These are phyloP conservation scores for Coendou prehensilis DNA, from an alignment of 2,797 vertebrate species.

Conservation along the genomic window DNA sequence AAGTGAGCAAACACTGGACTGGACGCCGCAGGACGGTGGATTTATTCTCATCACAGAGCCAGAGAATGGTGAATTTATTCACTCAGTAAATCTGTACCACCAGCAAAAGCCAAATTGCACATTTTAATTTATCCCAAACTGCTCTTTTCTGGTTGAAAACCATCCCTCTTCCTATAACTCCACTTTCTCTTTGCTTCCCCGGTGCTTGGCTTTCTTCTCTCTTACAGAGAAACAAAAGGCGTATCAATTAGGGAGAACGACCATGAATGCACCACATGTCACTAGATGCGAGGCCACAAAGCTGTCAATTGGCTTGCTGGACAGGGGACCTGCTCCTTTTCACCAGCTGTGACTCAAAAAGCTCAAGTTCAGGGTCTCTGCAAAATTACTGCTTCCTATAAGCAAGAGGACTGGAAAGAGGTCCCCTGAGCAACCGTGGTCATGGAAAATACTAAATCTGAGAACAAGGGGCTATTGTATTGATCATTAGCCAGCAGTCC, in stretches of 20 bases:
- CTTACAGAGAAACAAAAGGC: slow-evolving; percentile 45
- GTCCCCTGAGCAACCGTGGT: neutral
- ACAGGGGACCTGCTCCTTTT: neutral
- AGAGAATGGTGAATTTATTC: slow-evolving; percentile 62
- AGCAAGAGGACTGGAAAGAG: neutral
- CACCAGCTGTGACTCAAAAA: neutral
- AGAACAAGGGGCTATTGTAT: neutral
- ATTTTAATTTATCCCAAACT: slow-evolving; percentile 74
- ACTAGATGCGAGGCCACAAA: accelerated
- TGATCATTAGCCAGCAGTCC: neutral
- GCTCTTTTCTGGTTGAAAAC: slow-evolving; percentile 67
- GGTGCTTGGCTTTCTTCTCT: slow-evolving; percentile 25
- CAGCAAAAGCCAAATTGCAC: slow-evolving; percentile 71
- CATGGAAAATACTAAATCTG: neutral
- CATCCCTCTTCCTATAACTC: slow-evolving; percentile 42
- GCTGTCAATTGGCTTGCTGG: neutral
- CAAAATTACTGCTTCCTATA: neutral
- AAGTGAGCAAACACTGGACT: neutral
- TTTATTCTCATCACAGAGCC: slow-evolving; percentile 53
- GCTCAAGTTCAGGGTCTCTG: neutral
- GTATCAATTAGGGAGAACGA: neutral
- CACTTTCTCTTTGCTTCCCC: slow-evolving; percentile 9
- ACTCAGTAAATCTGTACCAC: slow-evolving; percentile 64
- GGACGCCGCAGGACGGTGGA: neutral
- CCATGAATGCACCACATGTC: neutral